A percentile compares a stretch with the other conserved stretches of the same genome.
phyloP scores from a whole-genome alignment of 2,888 invertebrate genomes.

The Brachyptera risi region DNA sequence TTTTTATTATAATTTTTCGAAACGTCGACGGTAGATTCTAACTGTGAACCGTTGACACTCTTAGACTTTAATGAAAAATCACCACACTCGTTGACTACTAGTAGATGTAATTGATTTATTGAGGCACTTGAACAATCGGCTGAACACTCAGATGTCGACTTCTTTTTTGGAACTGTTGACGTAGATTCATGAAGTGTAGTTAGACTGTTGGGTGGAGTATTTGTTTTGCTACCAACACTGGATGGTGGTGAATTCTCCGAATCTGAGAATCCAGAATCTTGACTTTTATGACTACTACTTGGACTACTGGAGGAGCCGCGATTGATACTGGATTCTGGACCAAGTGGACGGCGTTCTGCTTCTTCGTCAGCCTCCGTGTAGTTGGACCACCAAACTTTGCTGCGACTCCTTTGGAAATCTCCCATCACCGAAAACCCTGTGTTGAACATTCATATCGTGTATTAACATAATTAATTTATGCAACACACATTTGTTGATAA shows the following conservation, averaged over 20 bases:
- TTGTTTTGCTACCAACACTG: constrained; percentile 55
- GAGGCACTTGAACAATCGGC: too few species aligned
- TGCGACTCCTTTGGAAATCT: constrained; percentile 61
- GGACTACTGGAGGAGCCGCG: constrained; percentile 48
- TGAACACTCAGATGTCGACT: neutral
- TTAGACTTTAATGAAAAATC: neutral
- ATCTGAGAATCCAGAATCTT: constrained; percentile 78
- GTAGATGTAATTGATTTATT: too few species aligned
- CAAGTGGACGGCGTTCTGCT: constrained; percentile 46
- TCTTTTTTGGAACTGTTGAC: too few species aligned
- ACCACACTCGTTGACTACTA: too few species aligned
- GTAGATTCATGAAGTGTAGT: constrained; percentile 1
- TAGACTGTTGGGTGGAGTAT: constrained; percentile 25
- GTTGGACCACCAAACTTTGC: constrained; percentile 66
- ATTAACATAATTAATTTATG: too few species aligned
- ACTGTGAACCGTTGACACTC: neutral
- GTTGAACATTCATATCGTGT: neutral
- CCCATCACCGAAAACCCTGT: constrained; percentile 47
- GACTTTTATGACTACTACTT: constrained; percentile 63
- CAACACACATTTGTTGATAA: too few species aligned
- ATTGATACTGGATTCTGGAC: constrained; percentile 39
- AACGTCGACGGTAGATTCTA: neutral
- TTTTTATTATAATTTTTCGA: too few species aligned
- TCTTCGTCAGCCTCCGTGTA: constrained; percentile 37
- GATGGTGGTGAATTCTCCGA: constrained; percentile 51